Percentiles rank a stretch among this genome's conserved stretches.
Evolutionary conservation across 2,888 invertebrate genomes (phyloP).

Genomic region (Cephalotes varians): DNA sequence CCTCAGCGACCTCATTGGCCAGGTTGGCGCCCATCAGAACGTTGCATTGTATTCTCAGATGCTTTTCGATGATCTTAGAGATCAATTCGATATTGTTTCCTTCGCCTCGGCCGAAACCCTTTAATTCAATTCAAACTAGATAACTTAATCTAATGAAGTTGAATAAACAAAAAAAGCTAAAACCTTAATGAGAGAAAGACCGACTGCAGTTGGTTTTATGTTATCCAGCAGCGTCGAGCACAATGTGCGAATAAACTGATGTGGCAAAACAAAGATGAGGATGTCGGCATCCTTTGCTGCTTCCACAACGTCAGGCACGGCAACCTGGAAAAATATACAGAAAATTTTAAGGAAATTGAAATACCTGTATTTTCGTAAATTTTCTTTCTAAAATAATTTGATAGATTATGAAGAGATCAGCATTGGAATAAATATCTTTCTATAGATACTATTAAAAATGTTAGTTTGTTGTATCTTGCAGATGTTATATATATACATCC

Average conservation of each 20-base stretch:
- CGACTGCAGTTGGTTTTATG: constrained; percentile 88
- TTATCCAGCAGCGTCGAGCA: constrained; percentile 88
- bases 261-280: constrained; percentile 90
- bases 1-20: constrained; percentile 90
- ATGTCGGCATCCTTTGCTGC: constrained; percentile 89
- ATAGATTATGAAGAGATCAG: background rate
- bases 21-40: constrained; percentile 91
- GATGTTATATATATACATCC: too few relatives aligned
- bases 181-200: constrained; percentile 89
- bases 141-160: background rate
- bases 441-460: too few relatives aligned
- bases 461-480: too few relatives aligned
- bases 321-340: constrained; percentile 86
- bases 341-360: background rate
- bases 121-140: background rate
- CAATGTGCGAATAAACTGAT: constrained; percentile 89
- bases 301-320: constrained; percentile 89
- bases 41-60: constrained; percentile 88
- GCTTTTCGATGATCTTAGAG: constrained; percentile 88
- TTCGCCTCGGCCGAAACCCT: constrained; percentile 87
- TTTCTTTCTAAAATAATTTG: background rate
- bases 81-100: constrained; percentile 88
- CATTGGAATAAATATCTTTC: too few relatives aligned
- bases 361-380: background rate
- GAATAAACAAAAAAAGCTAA: background rate